Evolutionary conservation across 1,140 invertebrate genomes (phyloP).

Genomic region (Bursaphelenchus mucronatus): DNA sequence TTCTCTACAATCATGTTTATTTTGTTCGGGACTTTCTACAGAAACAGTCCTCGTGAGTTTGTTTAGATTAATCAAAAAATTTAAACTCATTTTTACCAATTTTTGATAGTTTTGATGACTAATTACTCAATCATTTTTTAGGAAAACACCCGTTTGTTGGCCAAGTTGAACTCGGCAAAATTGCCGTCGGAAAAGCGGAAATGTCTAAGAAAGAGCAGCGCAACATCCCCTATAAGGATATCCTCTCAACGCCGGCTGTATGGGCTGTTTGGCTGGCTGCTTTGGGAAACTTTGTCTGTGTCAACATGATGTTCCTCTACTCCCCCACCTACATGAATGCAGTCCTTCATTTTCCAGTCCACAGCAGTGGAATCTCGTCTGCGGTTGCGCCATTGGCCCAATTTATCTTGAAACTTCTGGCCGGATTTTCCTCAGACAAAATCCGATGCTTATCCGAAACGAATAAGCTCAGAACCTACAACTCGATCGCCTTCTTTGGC

Average conservation of each 20-base stretch:
- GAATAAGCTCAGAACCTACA: conserved; percentile 57
- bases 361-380: conserved; percentile 53
- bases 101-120: background rate
- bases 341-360: conserved; percentile 52
- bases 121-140: conserved; percentile 11
- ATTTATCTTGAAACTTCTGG: conserved; percentile 49
- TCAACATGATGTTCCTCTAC: conserved; percentile 58
- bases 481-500: conserved; percentile 55
- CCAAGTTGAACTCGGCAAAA: conserved; percentile 48
- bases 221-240: conserved; percentile 47
- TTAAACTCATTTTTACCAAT: background rate
- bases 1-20: conserved; percentile 45
- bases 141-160: conserved; percentile 59
- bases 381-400: conserved; percentile 56
- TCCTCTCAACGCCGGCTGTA: conserved; percentile 48
- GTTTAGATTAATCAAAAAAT: background rate
- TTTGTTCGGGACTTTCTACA: conserved; percentile 50
- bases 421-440: conserved; percentile 48
- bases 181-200: conserved; percentile 51
- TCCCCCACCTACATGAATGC: conserved; percentile 46
- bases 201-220: conserved; percentile 45
- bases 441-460: conserved; percentile 52
- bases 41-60: conserved; percentile 48
- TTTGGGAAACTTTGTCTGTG: conserved; percentile 49
- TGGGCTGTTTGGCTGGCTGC: conserved; percentile 59